Base-by-base conservation (phyloP, 30 jellyfish, hydroid and myxozoan species). In the Aurelia sp. region DNA sequence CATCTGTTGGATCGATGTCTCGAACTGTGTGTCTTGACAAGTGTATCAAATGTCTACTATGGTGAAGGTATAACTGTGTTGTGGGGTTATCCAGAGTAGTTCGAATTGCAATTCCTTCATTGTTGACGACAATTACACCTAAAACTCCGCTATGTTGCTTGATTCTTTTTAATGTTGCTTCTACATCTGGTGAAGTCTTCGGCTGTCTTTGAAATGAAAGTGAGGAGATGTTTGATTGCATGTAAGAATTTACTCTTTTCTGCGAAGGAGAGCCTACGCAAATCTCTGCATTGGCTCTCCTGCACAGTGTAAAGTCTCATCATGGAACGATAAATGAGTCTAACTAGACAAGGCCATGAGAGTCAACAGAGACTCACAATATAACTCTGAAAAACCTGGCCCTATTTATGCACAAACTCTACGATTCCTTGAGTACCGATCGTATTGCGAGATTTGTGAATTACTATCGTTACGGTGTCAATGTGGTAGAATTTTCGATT, bases 11-110 rank as follows among this genome's bases (percentile, higher is more conserved):
- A 71, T 86, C 96, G 35, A 86, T 60, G 48, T 86, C 90, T 11
- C 90, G 81, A 6, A 86, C 85, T 1, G 90, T 58, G 58, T 71
- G 90, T 58, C 90, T 72, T 13, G 96, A 85, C 11, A 86, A 65
- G 20, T 47, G 70, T 3, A 58, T 31, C 21, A 86, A 48, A 3
- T 86, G 90, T 16, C 81, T 71, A 73, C 90, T 76, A 35, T 67
- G 84, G 9, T 57, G 73, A 35, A 70, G 22, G 55, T 86, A 86
- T 16, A 77, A 41, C 47, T 76, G 90, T 19, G 96, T 86, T 13
- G 89, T 86, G 4, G 86, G 86, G 77, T 86, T 86, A 68, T 86
- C 96, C 41, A 86, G 91, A 5, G 91, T 86, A 52, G 96, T 18
- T 21, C 89, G 83, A 51, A 86, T 70, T 2, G 96, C 92, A 22